These are phyloP conservation scores for Uloborus plumipes DNA, from an alignment of 2,888 invertebrate species.

Conservation along the genomic window DNA sequence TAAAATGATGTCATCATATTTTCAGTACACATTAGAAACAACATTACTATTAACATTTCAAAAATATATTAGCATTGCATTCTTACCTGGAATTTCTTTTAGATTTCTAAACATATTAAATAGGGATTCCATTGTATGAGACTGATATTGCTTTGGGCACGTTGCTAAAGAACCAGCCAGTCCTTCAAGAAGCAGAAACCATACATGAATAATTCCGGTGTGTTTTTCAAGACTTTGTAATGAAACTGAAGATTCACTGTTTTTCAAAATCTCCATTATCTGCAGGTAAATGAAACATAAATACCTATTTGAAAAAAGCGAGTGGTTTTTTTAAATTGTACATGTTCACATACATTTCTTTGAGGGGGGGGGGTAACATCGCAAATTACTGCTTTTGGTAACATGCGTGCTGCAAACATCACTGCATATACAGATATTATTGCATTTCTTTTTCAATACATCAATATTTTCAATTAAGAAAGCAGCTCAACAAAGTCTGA, in stretches of 20 bases:
- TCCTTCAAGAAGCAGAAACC: slow-evolving; percentile 91
- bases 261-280: slow-evolving; percentile 23
- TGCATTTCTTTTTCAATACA: too few relatives aligned
- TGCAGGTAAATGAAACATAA: slow-evolving; percentile 5
- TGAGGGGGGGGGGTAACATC: too few relatives aligned
- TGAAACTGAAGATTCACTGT: slow-evolving; percentile 68
- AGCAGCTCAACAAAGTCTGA: too few relatives aligned
- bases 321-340: too few relatives aligned
- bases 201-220: slow-evolving; percentile 84
- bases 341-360: too few relatives aligned
- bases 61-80: background rate
- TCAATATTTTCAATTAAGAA: too few relatives aligned
- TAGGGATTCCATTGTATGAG: slow-evolving; percentile 87
- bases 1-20: too few relatives aligned
- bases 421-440: too few relatives aligned
- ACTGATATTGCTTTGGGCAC: slow-evolving; percentile 82
- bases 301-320: too few relatives aligned
- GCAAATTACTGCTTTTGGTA: too few relatives aligned
- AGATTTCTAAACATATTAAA: slow-evolving; percentile 86
- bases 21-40: background rate
- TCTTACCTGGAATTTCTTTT: slow-evolving; percentile 79
- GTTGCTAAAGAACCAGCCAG: slow-evolving; percentile 76
- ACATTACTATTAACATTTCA: background rate
- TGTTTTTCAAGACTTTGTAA: slow-evolving; percentile 73
- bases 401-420: too few relatives aligned